A percentile compares a stretch with the other conserved stretches of the same genome.
Conservation (phyloP, 1,140 invertebrate genomes). For the Triops longicaudatus region DNA sequence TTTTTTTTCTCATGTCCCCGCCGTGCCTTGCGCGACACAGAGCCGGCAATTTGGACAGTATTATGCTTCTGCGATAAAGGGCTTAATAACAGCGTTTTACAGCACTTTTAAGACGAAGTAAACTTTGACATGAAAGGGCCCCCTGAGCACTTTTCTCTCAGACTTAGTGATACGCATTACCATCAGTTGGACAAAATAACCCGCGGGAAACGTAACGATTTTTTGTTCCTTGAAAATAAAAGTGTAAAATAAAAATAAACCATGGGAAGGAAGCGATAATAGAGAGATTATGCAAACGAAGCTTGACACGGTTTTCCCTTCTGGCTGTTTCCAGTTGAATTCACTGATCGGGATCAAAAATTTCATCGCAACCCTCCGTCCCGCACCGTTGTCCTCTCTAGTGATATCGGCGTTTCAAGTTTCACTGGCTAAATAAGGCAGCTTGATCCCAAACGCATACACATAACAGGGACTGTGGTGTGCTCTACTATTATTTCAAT, state of each 20-base stretch:
- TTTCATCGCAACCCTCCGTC: background rate
- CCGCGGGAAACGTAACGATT: too few relatives aligned
- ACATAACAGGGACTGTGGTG: background rate
- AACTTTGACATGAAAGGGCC: background rate
- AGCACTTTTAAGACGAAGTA: background rate
- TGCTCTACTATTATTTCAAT: too few relatives aligned
- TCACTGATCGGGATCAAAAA: background rate
- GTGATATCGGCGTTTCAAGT: background rate
- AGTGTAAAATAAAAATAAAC: background rate
- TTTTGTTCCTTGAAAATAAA: too few relatives aligned
- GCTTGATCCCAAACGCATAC: background rate
- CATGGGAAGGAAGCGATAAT: background rate
- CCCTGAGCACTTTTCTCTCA: background rate
- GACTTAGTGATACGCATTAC: background rate
- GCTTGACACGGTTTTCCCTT: background rate
- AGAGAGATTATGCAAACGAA: constrained; percentile 6
- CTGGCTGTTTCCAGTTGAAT: background rate
- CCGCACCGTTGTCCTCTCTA: background rate
- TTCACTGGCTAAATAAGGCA: constrained; percentile 7
- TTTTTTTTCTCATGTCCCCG: background rate
- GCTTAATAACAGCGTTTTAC: background rate
- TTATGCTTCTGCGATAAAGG: background rate
- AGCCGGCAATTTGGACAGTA: background rate
- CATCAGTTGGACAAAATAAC: too few relatives aligned
- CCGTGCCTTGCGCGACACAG: background rate